Evolutionary conservation across 2,888 invertebrate species (phyloP), one percentile per base, ranked within the genome.

Genomic region (Allacma fusca): DNA sequence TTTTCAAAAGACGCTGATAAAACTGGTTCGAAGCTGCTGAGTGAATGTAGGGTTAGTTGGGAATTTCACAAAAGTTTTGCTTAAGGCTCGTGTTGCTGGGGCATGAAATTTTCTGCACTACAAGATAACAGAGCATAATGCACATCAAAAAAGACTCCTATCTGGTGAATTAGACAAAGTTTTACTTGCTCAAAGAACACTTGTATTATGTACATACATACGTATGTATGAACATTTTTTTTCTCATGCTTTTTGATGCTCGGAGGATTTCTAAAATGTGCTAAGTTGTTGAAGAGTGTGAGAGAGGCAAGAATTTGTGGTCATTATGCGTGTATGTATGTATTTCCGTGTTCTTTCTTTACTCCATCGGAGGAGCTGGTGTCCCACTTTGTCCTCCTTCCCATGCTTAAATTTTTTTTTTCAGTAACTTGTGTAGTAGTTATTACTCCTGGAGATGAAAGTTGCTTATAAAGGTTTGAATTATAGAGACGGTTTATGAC

Each of bases 1-100:
- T 19, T 24, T 13, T 29, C 68, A 24, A 21, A 68, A 68, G 23
- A 21, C 23, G 44, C 26, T 44, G 44, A 74, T 65, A 67, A 74
- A 74, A 74, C 74, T 74, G 74, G 74, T 74, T 74, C 67, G 24
- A 64, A 34, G 57, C 26, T 29, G 21, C 29, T 40, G 19, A 9
- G n/a, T 34, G 13, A 26, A 62, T 23, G 16, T 9, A 65, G 9
- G 62, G 4, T 19, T 57, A 13, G 13, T 62, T 21, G 23, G 16
- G 28, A 29, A n/a, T 50, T 50, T 50, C 50, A 2, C 50, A 16
- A 34, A 34, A 69, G 21, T 69, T 34, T 43, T 43, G 69, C 34
- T 67, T 67, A 21, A 67, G 29, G 43, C 26, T 69, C 23, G 12
- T 23, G 23, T 40, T 43, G 4, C 12, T 65, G 28, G 19, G 29